Percentiles rank a stretch among this genome's conserved stretches.
phyloP scores from a whole-genome alignment of 2,797 vertebrate genomes.

The Oophaga sylvatica region DNA sequence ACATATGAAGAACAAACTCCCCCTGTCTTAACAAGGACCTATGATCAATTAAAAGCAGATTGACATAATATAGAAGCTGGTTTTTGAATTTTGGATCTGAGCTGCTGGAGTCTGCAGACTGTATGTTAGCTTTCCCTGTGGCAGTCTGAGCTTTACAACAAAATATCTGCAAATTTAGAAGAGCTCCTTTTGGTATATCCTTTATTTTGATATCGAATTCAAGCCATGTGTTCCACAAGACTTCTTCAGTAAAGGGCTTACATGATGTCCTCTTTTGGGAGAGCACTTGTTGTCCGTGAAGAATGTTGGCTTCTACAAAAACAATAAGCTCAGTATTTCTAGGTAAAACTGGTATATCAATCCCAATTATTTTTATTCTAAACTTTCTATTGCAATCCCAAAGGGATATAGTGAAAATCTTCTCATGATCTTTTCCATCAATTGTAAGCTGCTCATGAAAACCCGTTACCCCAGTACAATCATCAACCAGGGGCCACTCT shows the following conservation, averaged over 20 bases:
- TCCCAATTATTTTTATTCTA: conserved; percentile 91
- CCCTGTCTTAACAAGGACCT: conserved; percentile 92
- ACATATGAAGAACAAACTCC: conserved; percentile 97
- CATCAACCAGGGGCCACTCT: conserved; percentile 96
- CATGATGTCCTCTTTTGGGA: conserved; percentile 88
- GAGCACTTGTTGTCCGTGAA: conserved; percentile 93
- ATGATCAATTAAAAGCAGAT: conserved; percentile 93
- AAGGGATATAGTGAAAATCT: conserved; percentile 93
- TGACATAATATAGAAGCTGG: conserved; percentile 95
- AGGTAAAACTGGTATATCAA: conserved; percentile 90
- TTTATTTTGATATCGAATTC: conserved; percentile 95
- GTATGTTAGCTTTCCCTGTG: conserved; percentile 75
- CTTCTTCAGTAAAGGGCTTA: conserved; percentile 91
- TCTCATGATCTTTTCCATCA: conserved; percentile 92
- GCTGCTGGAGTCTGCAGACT: conserved; percentile 72
- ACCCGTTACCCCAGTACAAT: conserved; percentile 93
- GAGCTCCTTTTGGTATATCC: conserved; percentile 93
- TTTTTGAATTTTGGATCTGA: conserved; percentile 85
- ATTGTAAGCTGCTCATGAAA: conserved; percentile 95
- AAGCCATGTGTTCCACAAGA: conserved; percentile 95
- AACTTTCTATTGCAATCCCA: conserved; percentile 98
- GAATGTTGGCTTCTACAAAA: conserved; percentile 95
- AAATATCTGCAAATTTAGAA: conserved; percentile 91
- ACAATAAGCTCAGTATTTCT: conserved; percentile 88
- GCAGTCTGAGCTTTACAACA: conserved; percentile 84